A percentile compares a stretch with the other conserved stretches of the same genome.
Conservation (phyloP, 2,797 vertebrate genomes). For the Pogonophryne albipinna region DNA sequence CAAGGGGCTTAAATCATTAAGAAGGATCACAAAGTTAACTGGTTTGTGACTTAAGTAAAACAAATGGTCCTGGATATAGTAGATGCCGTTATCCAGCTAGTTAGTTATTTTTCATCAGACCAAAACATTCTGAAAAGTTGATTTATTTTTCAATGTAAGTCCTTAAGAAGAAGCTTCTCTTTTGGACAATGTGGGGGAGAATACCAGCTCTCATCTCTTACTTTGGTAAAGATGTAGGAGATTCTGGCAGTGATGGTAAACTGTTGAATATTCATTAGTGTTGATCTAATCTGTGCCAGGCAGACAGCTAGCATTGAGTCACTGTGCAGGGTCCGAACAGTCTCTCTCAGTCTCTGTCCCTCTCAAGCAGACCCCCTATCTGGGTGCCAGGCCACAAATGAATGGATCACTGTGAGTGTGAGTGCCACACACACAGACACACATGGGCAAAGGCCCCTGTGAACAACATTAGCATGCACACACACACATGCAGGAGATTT, state of each 20-base stretch:
- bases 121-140: neutral
- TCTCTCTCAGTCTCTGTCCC: slow-evolving; percentile 79
- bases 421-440: slow-evolving; percentile 4
- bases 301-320: slow-evolving; percentile 84
- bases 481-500: slow-evolving; percentile 58
- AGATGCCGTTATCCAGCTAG: neutral
- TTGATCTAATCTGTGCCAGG: slow-evolving; percentile 85
- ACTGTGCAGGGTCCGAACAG: slow-evolving; percentile 75
- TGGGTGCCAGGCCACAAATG: slow-evolving; percentile 80
- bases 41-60: too few species aligned
- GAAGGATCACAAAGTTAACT: too few species aligned
- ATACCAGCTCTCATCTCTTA: slow-evolving; percentile 23
- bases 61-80: too few species aligned
- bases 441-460: slow-evolving; percentile 46
- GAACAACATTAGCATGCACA: slow-evolving; percentile 64
- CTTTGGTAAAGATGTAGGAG: slow-evolving; percentile 60
- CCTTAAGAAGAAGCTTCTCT: slow-evolving; percentile 11
- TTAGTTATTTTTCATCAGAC: neutral
- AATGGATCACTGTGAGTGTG: slow-evolving; percentile 80
- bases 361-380: slow-evolving; percentile 77
- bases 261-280: slow-evolving; percentile 81
- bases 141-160: slow-evolving; percentile 8
- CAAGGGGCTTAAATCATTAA: neutral
- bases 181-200: slow-evolving; percentile 15
- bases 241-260: slow-evolving; percentile 49